A percentile compares a stretch with the other conserved stretches of the same genome.
Evolutionary conservation across 2,113 vertebrate genomes (phyloP).

Genomic region (Cololabis saira): DNA sequence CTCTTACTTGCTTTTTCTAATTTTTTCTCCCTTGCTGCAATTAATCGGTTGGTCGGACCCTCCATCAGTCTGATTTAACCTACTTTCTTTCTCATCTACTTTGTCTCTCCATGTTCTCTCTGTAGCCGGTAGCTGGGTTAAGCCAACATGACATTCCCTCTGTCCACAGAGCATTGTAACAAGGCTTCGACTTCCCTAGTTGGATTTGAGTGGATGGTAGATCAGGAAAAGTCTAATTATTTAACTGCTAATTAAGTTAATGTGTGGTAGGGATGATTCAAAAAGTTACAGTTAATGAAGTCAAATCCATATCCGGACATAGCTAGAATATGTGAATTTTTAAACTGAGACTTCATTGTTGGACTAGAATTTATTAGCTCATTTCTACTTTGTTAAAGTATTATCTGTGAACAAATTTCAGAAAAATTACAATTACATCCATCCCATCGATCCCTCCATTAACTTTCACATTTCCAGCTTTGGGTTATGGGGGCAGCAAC

Average conservation of each 20-base stretch:
- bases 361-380: too few species aligned
- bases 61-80: slow-evolving; percentile 77
- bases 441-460: too few species aligned
- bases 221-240: slow-evolving; percentile 63
- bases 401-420: too few species aligned
- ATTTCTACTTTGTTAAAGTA: too few species aligned
- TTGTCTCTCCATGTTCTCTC: slow-evolving; percentile 9
- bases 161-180: slow-evolving; percentile 45
- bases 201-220: slow-evolving; percentile 50
- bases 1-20: slow-evolving; percentile 41
- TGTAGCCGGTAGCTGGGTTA: slow-evolving; percentile 49
- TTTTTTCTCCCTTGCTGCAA: slow-evolving; percentile 64
- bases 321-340: not conserved
- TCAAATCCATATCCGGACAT: slow-evolving; percentile 39
- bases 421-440: too few species aligned
- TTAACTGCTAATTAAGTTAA: slow-evolving; percentile 64
- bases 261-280: slow-evolving; percentile 50
- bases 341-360: not conserved
- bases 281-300: slow-evolving; percentile 51
- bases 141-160: slow-evolving; percentile 65
- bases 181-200: slow-evolving; percentile 49
- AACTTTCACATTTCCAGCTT: too few species aligned
- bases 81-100: slow-evolving; percentile 66
- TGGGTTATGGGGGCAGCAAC: too few species aligned
- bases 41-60: slow-evolving; percentile 73